A percentile compares a stretch with the other conserved stretches of the same genome.
Conservation (phyloP, 2,888 invertebrate genomes). For the Meganola albula region DNA sequence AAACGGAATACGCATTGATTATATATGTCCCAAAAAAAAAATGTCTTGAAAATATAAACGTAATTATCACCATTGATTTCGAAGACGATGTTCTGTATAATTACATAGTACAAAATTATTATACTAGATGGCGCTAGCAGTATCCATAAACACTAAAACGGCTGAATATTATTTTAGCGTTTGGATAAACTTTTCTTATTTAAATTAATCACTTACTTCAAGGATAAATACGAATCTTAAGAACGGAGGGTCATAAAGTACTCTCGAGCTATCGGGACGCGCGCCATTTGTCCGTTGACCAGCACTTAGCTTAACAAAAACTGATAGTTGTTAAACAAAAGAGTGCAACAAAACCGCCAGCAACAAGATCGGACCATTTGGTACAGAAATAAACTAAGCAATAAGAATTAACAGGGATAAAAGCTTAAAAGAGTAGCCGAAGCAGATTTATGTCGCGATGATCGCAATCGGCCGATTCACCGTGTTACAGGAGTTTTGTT, state of each 20-base stretch:
- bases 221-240: constrained; percentile 31
- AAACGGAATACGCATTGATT: no score
- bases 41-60: no score
- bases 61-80: no score
- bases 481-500: constrained; percentile 61
- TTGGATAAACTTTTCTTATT: constrained; percentile 26
- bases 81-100: no score
- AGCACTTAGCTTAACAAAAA: constrained; percentile 77
- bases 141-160: constrained; percentile 7
- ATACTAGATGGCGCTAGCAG: constrained; percentile 26
- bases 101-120: no score
- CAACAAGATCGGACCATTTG: constrained; percentile 70
- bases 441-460: constrained; percentile 74
- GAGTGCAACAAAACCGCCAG: constrained; percentile 60
- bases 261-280: constrained; percentile 51
- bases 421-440: constrained; percentile 77
- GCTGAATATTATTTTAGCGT: no score
- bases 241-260: constrained; percentile 28
- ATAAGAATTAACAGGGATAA: constrained; percentile 77
- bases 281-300: constrained; percentile 70
- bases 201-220: constrained; percentile 29
- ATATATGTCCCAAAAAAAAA: no score
- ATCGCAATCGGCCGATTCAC: constrained; percentile 71
- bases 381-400: constrained; percentile 75
- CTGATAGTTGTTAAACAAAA: constrained; percentile 75